phyloP scores from a whole-genome alignment of 1,140 invertebrate species.

The Panulirus ornatus region DNA sequence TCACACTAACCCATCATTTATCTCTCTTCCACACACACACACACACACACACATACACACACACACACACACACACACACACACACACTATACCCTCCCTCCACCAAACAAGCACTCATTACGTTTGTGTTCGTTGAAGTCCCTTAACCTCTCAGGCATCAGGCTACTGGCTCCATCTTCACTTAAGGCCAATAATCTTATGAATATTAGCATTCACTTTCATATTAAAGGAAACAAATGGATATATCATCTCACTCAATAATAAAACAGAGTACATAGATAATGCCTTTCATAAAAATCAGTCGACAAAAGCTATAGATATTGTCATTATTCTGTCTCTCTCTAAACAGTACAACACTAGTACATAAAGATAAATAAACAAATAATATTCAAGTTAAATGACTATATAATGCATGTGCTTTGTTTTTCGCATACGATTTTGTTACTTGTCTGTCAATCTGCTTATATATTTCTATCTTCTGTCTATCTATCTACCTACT shows the following conservation, averaged over 20 bases:
- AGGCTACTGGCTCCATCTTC: background rate
- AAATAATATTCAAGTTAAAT: too few species aligned
- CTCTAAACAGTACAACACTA: too few species aligned
- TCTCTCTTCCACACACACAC: background rate
- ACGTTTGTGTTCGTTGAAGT: conserved; percentile 1
- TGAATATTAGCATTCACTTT: background rate
- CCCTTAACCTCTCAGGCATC: background rate
- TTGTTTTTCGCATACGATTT: too few species aligned
- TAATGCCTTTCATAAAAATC: background rate
- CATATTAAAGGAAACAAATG: background rate
- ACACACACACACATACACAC: background rate
- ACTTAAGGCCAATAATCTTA: background rate
- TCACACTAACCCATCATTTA: background rate
- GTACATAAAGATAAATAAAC: too few species aligned
- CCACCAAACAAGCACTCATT: conserved; percentile 7
- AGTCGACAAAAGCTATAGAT: background rate
- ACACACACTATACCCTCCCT: background rate
- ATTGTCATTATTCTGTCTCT: too few species aligned
- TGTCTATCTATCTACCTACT: too few species aligned
- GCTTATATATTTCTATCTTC: too few species aligned
- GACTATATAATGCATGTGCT: too few species aligned
- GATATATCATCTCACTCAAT: background rate
- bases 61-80: background rate
- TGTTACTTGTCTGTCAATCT: too few species aligned
- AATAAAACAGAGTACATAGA: background rate